Conservation (phyloP, 2,113 vertebrate genomes). For the Tautogolabrus adspersus region DNA sequence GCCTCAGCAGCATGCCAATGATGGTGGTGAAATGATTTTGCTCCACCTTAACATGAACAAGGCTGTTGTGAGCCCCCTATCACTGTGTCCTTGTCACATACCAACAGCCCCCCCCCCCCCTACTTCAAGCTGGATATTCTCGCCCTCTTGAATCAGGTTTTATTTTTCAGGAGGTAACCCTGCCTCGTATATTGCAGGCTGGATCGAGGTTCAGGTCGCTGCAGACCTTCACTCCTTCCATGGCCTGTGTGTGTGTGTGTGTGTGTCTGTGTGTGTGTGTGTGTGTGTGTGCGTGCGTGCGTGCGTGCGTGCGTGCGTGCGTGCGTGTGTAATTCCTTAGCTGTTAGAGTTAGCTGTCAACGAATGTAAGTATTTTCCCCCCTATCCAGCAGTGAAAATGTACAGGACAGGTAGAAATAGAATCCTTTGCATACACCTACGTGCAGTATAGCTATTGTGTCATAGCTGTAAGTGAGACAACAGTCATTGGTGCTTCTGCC, state of each 20-base stretch:
- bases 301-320: too few relatives aligned
- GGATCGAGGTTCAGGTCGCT: slow-evolving; percentile 24
- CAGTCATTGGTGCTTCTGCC: slow-evolving; percentile 54
- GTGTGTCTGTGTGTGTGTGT: neutral
- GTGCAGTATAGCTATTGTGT: slow-evolving; percentile 63
- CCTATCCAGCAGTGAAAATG: slow-evolving; percentile 34
- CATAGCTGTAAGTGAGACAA: slow-evolving; percentile 78
- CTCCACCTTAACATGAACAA: slow-evolving; percentile 53
- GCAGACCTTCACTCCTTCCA: slow-evolving; percentile 57
- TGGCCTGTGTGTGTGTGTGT: slow-evolving; percentile 58
- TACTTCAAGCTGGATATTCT: slow-evolving; percentile 37
- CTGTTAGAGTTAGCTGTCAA: slow-evolving; percentile 64
- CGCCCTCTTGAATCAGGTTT: slow-evolving; percentile 52
- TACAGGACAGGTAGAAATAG: slow-evolving; percentile 60
- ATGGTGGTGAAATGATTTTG: slow-evolving; percentile 46
- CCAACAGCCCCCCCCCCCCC: too few relatives aligned
- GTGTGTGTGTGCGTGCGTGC: too few relatives aligned
- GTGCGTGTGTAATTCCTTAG: slow-evolving; percentile 39
- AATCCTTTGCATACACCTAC: slow-evolving; percentile 76
- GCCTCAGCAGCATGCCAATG: slow-evolving; percentile 44
- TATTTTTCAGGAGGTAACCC: slow-evolving; percentile 63
- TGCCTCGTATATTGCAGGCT: slow-evolving; percentile 44
- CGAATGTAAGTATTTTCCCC: neutral
- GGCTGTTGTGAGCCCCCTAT: slow-evolving; percentile 48
- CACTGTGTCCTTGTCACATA: slow-evolving; percentile 45